phyloP scores from a whole-genome alignment of 2,888 invertebrate species.

The Graphium colonna region DNA sequence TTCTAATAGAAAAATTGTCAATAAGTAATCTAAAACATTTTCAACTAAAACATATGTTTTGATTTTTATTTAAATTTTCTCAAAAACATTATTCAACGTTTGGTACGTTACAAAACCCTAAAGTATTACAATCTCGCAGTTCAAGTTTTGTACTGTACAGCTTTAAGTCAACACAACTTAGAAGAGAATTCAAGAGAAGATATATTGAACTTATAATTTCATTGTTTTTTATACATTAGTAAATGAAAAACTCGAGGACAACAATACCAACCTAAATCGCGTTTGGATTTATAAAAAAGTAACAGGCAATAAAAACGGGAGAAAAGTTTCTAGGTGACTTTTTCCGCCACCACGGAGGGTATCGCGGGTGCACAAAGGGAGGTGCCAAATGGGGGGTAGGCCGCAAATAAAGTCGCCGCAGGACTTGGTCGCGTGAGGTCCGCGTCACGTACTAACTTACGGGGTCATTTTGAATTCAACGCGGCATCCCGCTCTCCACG shows the following conservation, averaged over 20 bases:
- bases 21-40: too few relatives aligned
- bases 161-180: too few relatives aligned
- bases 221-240: neutral
- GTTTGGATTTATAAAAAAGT: slow-evolving; percentile 22
- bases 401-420: slow-evolving; percentile 59
- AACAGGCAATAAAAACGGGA: slow-evolving; percentile 30
- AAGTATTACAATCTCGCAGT: too few relatives aligned
- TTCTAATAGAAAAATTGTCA: too few relatives aligned
- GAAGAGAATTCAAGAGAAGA: too few relatives aligned
- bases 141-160: too few relatives aligned
- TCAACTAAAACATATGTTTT: too few relatives aligned
- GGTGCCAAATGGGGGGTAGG: slow-evolving; percentile 49
- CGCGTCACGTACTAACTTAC: slow-evolving; percentile 30
- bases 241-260: too few relatives aligned
- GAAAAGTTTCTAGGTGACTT: slow-evolving; percentile 35
- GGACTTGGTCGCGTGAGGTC: slow-evolving; percentile 46
- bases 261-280: neutral
- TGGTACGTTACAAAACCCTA: too few relatives aligned
- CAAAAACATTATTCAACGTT: too few relatives aligned
- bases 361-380: slow-evolving; percentile 44
- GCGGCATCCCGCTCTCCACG: slow-evolving; percentile 41
- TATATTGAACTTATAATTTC: too few relatives aligned
- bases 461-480: slow-evolving; percentile 63
- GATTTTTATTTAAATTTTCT: too few relatives aligned
- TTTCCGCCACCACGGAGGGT: slow-evolving; percentile 36